Evolutionary conservation across 2,797 vertebrate genomes (phyloP).

Genomic region (Geotrypetes seraphini): DNA sequence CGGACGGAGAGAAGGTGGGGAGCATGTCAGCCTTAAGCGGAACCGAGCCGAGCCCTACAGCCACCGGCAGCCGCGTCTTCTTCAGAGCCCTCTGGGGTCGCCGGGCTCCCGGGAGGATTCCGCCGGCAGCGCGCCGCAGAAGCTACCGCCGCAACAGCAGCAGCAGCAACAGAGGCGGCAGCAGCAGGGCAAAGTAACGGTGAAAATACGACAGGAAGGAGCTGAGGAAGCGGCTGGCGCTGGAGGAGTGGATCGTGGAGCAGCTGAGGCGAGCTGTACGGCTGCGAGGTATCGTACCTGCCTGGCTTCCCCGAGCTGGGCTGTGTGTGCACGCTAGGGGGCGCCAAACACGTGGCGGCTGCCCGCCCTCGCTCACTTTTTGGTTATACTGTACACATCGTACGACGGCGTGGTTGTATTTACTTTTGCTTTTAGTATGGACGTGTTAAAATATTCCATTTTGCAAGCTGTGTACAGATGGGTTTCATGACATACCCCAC

Average conservation of each 20-base stretch:
- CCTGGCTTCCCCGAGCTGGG: too few relatives aligned
- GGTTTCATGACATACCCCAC: too few relatives aligned
- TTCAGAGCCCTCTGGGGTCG: slow-evolving; percentile 46
- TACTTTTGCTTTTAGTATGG: too few relatives aligned
- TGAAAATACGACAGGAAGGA: slow-evolving; percentile 95
- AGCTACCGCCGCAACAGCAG: slow-evolving; percentile 32
- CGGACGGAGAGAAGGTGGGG: background rate
- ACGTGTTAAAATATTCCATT: too few relatives aligned
- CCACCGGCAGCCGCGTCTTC: slow-evolving; percentile 47
- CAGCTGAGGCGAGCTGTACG: slow-evolving; percentile 88
- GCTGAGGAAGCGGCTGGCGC: slow-evolving; percentile 83
- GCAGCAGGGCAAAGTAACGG: slow-evolving; percentile 91
- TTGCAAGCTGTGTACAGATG: too few relatives aligned
- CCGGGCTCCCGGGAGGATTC: slow-evolving; percentile 64
- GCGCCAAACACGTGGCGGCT: too few relatives aligned
- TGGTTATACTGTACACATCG: too few relatives aligned
- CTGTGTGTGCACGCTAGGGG: background rate
- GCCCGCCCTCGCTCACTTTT: too few relatives aligned
- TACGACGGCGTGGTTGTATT: too few relatives aligned
- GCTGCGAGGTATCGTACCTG: slow-evolving; percentile 75
- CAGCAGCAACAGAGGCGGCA: slow-evolving; percentile 64
- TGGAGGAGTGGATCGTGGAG: slow-evolving; percentile 96
- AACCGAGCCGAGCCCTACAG: slow-evolving; percentile 39
- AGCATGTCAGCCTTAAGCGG: slow-evolving; percentile 11
- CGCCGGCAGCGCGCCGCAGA: slow-evolving; percentile 57